phyloP scores from a whole-genome alignment of 1,140 invertebrate genomes.

The Triops cancriformis region DNA sequence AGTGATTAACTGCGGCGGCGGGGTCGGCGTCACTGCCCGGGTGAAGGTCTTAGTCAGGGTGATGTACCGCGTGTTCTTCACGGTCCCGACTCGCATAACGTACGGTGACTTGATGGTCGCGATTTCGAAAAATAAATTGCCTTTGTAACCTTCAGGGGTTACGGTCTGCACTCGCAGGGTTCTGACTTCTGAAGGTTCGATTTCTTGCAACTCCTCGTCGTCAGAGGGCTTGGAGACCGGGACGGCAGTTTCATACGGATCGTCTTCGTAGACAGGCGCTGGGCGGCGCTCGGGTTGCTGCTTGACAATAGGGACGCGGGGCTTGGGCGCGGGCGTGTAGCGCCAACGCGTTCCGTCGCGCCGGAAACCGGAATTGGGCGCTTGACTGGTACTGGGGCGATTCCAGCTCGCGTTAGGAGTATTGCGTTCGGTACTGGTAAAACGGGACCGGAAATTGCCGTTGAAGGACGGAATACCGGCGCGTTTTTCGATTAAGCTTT shows the following conservation, averaged over 20 bases:
- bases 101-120: slow-evolving; percentile 82
- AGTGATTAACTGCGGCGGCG: slow-evolving; percentile 34
- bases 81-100: slow-evolving; percentile 74
- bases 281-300: slow-evolving; percentile 44
- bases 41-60: slow-evolving; percentile 39
- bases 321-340: slow-evolving; percentile 77
- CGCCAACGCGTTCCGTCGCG: slow-evolving; percentile 53
- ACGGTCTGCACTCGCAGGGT: slow-evolving; percentile 56
- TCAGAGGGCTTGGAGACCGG: slow-evolving; percentile 26
- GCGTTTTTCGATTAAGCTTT: too few relatives aligned
- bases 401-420: slow-evolving; percentile 29
- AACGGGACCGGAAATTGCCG: neutral
- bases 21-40: slow-evolving; percentile 42
- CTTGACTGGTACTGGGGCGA: slow-evolving; percentile 62
- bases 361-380: slow-evolving; percentile 42
- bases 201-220: slow-evolving; percentile 7
- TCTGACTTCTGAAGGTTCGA: slow-evolving; percentile 25
- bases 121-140: slow-evolving; percentile 71
- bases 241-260: slow-evolving; percentile 38
- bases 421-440: neutral
- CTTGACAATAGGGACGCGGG: slow-evolving; percentile 58
- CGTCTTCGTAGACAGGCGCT: slow-evolving; percentile 38
- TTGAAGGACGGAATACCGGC: neutral
- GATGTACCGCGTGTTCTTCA: slow-evolving; percentile 64
- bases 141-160: slow-evolving; percentile 63